Evolutionary conservation across 2,113 vertebrate species (phyloP), one percentile per base, ranked within the genome.

Genomic region (Hylia prasina): DNA sequence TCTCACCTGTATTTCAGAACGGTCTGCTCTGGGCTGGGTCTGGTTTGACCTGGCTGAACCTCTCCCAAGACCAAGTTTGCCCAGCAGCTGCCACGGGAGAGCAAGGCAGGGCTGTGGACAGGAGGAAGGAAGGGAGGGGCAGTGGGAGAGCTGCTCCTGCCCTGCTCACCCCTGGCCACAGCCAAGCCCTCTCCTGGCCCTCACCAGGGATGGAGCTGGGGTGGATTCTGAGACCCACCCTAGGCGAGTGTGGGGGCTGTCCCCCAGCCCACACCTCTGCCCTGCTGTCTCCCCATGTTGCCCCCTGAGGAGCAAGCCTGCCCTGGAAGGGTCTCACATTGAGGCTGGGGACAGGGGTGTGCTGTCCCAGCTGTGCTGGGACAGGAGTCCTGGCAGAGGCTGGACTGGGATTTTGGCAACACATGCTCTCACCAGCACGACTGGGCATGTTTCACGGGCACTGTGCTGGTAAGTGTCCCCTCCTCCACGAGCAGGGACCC

Each of bases 221-320:
- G 33, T 54, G 25, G 31, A 27, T 77, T 60, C 77, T 0, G 0
- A 44, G 23, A 42, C 35, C 42, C 42, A 35, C 39, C 39, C 48
- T 25, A 42, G 48, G 33, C 37, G 28, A 33, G 64, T 1, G 1
- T 13, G 28, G 42, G 54, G 47, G 31, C 68, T 53, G 37, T 31
- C 3, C 7, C 19, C 42, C 35, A 37, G 84, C 45, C 61, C 63
- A 42, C 30, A 12, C 30, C 12, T 40, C 30, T 61, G 22, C 64
- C 31, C 40, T 76, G 71, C 54, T 48, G 39, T 40, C 7, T 35
- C 15, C 1, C 53, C 53, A 3, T 11, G 23, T 40, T n/a, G 7
- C 19, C 2, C 20, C 4, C 9, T 0, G 0, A 40, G 35, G 25
- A 73, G 57, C 31, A 64, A 0, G 2, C 8, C 39, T 16, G 30